phyloP scores from a whole-genome alignment of 2,888 invertebrate species.

The Quadriops clusia region DNA sequence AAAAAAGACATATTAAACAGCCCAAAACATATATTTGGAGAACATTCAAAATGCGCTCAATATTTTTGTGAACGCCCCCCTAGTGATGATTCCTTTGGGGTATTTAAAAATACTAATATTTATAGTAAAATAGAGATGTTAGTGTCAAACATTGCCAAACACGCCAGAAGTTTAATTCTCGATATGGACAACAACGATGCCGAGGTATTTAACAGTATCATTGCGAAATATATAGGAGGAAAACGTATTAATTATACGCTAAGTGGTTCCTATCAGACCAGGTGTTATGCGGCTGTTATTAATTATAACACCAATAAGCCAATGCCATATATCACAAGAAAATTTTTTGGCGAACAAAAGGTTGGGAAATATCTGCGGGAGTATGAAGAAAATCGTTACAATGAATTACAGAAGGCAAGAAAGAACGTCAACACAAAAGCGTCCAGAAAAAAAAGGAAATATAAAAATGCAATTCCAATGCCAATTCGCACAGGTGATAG shows the following conservation, averaged over 20 bases:
- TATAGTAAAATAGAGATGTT: constrained; percentile 1
- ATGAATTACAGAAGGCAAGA: no score
- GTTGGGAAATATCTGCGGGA: no score
- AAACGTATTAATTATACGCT: constrained; percentile 16
- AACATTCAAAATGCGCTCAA: constrained; percentile 2
- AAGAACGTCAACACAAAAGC: background rate
- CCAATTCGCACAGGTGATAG: background rate
- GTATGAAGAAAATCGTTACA: no score
- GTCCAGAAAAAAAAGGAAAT: background rate
- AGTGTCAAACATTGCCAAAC: constrained; percentile 1
- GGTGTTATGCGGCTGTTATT: constrained; percentile 13
- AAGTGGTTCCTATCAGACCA: constrained; percentile 11
- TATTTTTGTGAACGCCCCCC: constrained; percentile 8
- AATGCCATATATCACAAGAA: no score
- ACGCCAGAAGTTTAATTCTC: constrained; percentile 7
- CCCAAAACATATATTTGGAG: constrained; percentile 8
- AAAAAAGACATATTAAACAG: constrained; percentile 6
- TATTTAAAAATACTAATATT: no score
- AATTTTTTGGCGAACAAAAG: no score
- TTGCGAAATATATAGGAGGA: constrained; percentile 16
- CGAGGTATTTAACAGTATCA: constrained; percentile 9
- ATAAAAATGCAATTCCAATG: background rate
- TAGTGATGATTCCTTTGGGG: no score
- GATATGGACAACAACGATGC: constrained; percentile 8
- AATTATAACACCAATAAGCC: constrained; percentile 10